A percentile compares a stretch with the other conserved stretches of the same genome.
phyloP scores from a whole-genome alignment of 1,140 invertebrate genomes.

The Macrotrachela quadricornifera region DNA sequence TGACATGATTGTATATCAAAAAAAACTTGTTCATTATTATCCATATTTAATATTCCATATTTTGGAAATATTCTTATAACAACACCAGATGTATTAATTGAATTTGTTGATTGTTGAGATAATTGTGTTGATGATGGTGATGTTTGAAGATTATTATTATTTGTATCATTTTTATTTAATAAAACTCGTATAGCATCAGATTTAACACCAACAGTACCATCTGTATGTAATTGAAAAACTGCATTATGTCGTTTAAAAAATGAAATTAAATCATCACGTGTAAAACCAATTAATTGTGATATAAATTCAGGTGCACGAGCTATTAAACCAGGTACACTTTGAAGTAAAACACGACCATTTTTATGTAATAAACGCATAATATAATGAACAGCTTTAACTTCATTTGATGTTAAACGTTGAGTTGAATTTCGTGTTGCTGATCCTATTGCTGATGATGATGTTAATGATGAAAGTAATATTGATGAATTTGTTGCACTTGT shows the following conservation, averaged over 20 bases:
- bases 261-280: constrained; percentile 7
- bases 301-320: constrained; percentile 7
- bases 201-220: constrained; percentile 9
- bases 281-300: constrained; percentile 6
- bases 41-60: constrained; percentile 32
- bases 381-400: constrained; percentile 9
- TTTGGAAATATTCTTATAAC: constrained; percentile 14
- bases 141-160: no score
- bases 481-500: neutral
- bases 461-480: neutral
- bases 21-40: constrained; percentile 32
- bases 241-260: constrained; percentile 5
- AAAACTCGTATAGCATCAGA: constrained; percentile 7
- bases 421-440: neutral
- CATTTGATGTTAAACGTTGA: constrained; percentile 2
- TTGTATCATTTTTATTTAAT: constrained; percentile 2
- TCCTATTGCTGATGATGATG: neutral
- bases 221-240: constrained; percentile 7
- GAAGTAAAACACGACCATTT: constrained; percentile 6
- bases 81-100: neutral
- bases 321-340: constrained; percentile 4
- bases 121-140: neutral
- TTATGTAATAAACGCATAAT: constrained; percentile 8
- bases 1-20: constrained; percentile 29
- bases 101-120: neutral